Percentiles rank a stretch among this genome's conserved stretches.
These are phyloP conservation scores for Scelioninae gen. 2 DNA, from an alignment of 2,888 invertebrate genomes.

Conservation along the genomic window DNA sequence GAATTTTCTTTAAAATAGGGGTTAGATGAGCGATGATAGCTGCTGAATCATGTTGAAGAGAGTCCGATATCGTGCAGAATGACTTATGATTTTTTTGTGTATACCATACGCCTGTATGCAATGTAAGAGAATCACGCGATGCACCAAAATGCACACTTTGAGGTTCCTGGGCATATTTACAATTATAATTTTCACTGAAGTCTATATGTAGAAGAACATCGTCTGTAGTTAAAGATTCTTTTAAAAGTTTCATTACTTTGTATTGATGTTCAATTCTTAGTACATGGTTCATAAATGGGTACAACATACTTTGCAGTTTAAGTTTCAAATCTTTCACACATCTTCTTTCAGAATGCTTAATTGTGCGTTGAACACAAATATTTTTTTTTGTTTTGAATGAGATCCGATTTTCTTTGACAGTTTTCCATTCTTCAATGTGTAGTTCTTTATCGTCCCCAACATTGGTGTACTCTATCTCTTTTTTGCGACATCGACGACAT, in stretches of 20 bases:
- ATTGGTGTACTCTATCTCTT: conserved; percentile 7
- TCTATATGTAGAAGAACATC: conserved; percentile 28
- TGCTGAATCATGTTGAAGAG: conserved; percentile 24
- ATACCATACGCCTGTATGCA: conserved; percentile 31
- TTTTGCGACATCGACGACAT: conserved; percentile 19
- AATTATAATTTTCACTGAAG: no score
- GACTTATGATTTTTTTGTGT: conserved; percentile 6
- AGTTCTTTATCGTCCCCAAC: not conserved
- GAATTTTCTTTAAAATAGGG: conserved; percentile 22
- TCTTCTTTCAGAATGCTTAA: conserved; percentile 14
- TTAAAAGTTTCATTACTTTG: conserved; percentile 14
- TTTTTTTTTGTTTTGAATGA: conserved; percentile 36
- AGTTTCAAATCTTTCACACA: conserved; percentile 8
- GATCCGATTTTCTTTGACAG: conserved; percentile 28
- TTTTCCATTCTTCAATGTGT: conserved; percentile 17
- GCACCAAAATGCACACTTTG: conserved; percentile 37
- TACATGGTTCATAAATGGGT: conserved; percentile 18
- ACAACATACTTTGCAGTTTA: not conserved
- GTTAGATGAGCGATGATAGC: conserved; percentile 33
- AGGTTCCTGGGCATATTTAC: conserved; percentile 25
- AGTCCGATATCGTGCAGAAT: conserved; percentile 29
- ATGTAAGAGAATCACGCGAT: conserved; percentile 15
- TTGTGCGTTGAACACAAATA: conserved; percentile 15
- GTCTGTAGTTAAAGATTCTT: conserved; percentile 19
- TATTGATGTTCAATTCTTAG: conserved; percentile 23